phyloP scores from a whole-genome alignment of 2,888 invertebrate genomes.

The Sepioteuthis lessoniana region DNA sequence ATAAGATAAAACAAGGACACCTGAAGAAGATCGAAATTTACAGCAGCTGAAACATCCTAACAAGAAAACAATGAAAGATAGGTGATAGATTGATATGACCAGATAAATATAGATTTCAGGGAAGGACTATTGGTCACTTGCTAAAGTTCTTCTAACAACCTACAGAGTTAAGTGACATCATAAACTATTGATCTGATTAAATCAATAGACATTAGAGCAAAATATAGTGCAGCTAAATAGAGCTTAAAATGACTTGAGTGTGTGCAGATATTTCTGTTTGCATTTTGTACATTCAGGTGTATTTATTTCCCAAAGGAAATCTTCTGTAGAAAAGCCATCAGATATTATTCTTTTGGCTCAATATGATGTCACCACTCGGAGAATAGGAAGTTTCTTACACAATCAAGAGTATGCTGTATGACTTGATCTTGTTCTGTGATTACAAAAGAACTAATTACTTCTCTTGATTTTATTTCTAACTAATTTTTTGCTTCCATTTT shows the following conservation, averaged over 20 bases:
- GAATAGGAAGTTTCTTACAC: background rate
- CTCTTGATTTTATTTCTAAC: background rate
- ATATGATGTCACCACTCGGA: background rate
- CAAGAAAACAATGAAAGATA: too few species aligned
- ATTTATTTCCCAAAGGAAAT: background rate
- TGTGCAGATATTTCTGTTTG: background rate
- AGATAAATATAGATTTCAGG: background rate
- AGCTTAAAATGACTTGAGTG: background rate
- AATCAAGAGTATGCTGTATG: background rate
- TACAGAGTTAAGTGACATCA: background rate
- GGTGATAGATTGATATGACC: too few species aligned
- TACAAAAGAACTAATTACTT: background rate
- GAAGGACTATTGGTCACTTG: background rate
- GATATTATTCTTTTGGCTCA: background rate
- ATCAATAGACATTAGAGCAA: conserved; percentile 11
- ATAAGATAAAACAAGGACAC: too few species aligned
- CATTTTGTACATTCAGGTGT: background rate
- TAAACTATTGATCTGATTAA: background rate
- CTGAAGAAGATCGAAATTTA: too few species aligned
- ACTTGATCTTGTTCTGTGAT: background rate
- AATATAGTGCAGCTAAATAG: background rate
- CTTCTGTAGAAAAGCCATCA: background rate
- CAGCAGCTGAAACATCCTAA: too few species aligned
- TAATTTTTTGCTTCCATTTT: too few species aligned
- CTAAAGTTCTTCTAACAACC: background rate